Percentiles rank a stretch among this genome's conserved stretches.
These are phyloP conservation scores for Sarcophilus harrisii DNA, from an alignment of 2,797 vertebrate genomes.

Conservation along the genomic window DNA sequence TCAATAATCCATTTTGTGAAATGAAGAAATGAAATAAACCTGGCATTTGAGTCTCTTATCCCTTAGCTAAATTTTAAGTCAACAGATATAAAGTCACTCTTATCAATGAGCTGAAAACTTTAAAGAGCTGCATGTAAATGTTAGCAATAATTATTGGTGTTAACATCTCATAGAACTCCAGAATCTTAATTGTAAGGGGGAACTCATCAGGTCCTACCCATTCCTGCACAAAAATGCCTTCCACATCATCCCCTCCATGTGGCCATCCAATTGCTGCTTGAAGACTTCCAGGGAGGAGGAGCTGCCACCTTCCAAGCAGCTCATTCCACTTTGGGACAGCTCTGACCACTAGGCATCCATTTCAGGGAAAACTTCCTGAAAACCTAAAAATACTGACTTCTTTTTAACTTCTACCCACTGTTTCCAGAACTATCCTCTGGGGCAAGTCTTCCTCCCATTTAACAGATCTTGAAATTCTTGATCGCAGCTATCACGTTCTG, in stretches of 20 bases:
- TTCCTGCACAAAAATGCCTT: not conserved
- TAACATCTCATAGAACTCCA: not conserved
- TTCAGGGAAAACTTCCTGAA: not conserved
- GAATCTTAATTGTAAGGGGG: not conserved
- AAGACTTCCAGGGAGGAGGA: not conserved
- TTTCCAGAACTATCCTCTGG: not conserved
- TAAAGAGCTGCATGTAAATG: not conserved
- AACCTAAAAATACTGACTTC: not conserved
- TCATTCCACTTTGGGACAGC: not conserved
- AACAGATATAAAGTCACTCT: not conserved
- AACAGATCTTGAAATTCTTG: not conserved
- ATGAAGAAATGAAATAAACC: not conserved
- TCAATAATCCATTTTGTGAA: not conserved
- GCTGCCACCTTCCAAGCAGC: not conserved
- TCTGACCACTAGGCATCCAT: not conserved
- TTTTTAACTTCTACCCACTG: not conserved
- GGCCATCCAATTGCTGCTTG: not conserved
- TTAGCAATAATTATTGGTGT: not conserved
- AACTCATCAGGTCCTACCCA: not conserved
- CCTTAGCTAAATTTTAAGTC: not conserved
- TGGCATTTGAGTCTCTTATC: not conserved
- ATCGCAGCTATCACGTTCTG: not conserved
- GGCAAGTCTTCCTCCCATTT: not conserved
- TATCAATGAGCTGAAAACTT: not conserved
- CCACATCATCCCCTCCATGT: not conserved